Percentiles rank a stretch among this genome's conserved stretches.
These are phyloP conservation scores for Lithophane socia DNA, from an alignment of 2,888 invertebrate species.

Conservation along the genomic window DNA sequence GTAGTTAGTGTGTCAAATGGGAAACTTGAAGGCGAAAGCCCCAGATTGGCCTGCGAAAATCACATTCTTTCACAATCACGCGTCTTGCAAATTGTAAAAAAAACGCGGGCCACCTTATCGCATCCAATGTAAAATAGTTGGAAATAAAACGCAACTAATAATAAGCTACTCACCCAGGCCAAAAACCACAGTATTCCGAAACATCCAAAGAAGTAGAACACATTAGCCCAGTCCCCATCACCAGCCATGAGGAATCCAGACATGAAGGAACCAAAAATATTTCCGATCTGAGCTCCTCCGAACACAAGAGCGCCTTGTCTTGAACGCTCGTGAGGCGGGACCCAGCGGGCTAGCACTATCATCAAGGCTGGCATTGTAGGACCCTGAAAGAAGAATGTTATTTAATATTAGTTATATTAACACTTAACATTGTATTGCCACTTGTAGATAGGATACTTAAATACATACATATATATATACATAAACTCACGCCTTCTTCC, in stretches of 20 bases:
- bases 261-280: slow-evolving; percentile 90
- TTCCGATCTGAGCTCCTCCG: slow-evolving; percentile 91
- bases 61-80: no score
- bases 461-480: no score
- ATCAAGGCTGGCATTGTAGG: slow-evolving; percentile 94
- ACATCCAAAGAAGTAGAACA: slow-evolving; percentile 91
- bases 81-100: no score
- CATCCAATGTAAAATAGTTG: no score
- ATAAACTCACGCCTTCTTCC: no score
- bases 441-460: no score
- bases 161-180: slow-evolving; percentile 81
- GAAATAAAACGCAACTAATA: not conserved
- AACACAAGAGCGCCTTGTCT: slow-evolving; percentile 91
- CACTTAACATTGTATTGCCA: not conserved
- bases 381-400: slow-evolving; percentile 86
- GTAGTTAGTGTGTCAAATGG: no score
- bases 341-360: slow-evolving; percentile 91
- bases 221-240: slow-evolving; percentile 89
- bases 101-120: no score
- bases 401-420: not conserved
- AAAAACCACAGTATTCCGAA: slow-evolving; percentile 91
- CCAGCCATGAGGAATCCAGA: slow-evolving; percentile 89
- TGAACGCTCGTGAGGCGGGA: slow-evolving; percentile 91
- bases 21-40: no score
- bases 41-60: no score